Base-by-base conservation (phyloP, 1,140 invertebrate species). In the Nautilus pompilius region DNA sequence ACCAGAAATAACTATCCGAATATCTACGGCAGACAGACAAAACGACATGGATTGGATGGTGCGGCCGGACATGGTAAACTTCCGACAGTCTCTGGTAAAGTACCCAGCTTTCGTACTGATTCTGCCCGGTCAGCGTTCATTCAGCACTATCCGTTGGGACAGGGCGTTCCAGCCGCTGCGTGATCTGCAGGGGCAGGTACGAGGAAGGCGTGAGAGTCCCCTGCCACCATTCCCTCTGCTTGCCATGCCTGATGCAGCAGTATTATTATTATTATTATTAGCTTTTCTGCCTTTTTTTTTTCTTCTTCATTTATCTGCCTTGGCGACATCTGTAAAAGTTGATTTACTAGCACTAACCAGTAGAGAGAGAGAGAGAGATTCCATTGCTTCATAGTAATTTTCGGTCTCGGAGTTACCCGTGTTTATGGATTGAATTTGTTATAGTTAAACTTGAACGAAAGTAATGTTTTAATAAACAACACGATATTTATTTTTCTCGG, bases 181-280 rank as follows among this genome's bases (percentile, higher is more conserved):
- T 63, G n/a, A 65, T 74, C 30, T 76, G 75, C 57, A 63, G 63
- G 13, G 62, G 64, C 22, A 29, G 62, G 3, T 69, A 61, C 41
- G 48, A 66, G 29, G 57, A 54, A 5, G 24, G 17, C 5, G 32
- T 45, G 13, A 62, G 62, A 33, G 54, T 66, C 22, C 75, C 73
- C 8, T 80, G 78, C 34, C 78, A 80, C 51, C 78, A 80, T 56
- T 67, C 74, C 8, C 73, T 76, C 66, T 80, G 78, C 49, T 72
- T 85, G 30, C 69, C 79, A 10, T 90, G 89, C 68, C 82, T 90
- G n/a, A n/a, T 67, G 30, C 62, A 74, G 48, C 26, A 77, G 22
- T 71, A 67, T 56, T n/a, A 41, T 10, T 41, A 41, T n/a, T n/a
- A 41, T n/a, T n/a, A n/a, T n/a, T n/a, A n/a, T n/a, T n/a, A n/a